Base-by-base conservation (phyloP, 2,797 vertebrate species). In the Schizopygopsis pylzovi region DNA sequence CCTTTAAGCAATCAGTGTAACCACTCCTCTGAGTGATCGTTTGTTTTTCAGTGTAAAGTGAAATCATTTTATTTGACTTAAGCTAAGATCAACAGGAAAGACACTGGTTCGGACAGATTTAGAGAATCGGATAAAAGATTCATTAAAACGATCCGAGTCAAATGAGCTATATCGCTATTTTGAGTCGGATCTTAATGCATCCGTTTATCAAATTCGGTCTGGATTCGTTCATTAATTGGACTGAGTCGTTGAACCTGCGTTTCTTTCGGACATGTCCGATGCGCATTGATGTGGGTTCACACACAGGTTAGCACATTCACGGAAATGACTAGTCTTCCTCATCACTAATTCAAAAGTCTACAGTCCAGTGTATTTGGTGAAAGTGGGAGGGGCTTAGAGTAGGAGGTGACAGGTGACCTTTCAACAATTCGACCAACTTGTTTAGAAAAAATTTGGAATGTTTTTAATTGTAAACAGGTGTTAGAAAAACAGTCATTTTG, bases 361-460 rank as follows among this genome's bases (percentile, higher is more conserved):
- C 15, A 43, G 6, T 41, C 37, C 12, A 22, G 39, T 45, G 6
- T 18, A 2, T 54, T 22, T 43, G 37, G 39, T 61, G 15, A 4
- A 82, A 72, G 37, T 72, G 52, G 52, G 49, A 33, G 52, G 81
- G 39, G 22, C 39, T 73, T 73, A 59, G 39, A 20, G 22, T 25
- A 54, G 49, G 49, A 56, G 10, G 37, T 18, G 20, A 25, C 33
- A 12, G 54, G 54, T 73, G 70, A 75, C n/a, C 54, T 59, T n/a
- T 47, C n/a, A 73, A 59, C 49, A 43, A 75, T 59, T 63, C 18
- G 18, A 75, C n/a, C n/a, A 59, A 73, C 54, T 75, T 33, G 68
- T 61, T 73, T 82, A 10, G 4, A 2, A 73, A 22, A n/a, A 33
- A 59, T 61, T 39, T 5, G 6, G 9, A 13, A 72, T 82, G n/a